Conservation (phyloP, 2,113 vertebrate species). For the Craseonycteris thonglongyai region DNA sequence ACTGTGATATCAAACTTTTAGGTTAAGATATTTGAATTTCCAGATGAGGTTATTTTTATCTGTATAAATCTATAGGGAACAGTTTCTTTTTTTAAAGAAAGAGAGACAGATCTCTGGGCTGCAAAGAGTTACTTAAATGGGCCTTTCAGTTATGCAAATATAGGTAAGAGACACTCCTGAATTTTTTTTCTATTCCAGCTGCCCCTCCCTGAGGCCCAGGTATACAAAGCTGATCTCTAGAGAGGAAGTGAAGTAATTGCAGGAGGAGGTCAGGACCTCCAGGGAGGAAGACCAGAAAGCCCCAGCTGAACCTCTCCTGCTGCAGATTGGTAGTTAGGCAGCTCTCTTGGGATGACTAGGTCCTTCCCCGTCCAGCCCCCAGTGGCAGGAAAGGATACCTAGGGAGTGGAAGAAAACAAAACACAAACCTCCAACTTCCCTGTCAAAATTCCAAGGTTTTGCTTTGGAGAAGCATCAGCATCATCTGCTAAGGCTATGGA, state of each 20-base stretch:
- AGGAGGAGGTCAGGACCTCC: not conserved
- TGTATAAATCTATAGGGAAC: not conserved
- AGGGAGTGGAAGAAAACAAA: not conserved
- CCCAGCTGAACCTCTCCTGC: not conserved
- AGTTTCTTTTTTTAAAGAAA: not conserved
- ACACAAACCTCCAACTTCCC: not conserved
- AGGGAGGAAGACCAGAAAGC: not conserved
- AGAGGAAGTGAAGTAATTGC: slow-evolving; percentile 29
- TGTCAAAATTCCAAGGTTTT: slow-evolving; percentile 2
- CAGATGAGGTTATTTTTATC: not conserved
- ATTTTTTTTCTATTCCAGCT: not conserved
- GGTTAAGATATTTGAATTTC: not conserved
- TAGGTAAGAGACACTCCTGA: not conserved
- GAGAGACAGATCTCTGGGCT: not conserved
- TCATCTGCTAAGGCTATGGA: not conserved
- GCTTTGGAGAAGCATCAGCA: not conserved
- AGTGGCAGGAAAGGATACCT: not conserved
- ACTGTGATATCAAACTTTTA: not conserved
- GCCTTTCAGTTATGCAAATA: slow-evolving; percentile 33
- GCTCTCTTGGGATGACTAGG: not conserved
- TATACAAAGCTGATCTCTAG: slow-evolving; percentile 14
- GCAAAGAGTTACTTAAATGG: not conserved
- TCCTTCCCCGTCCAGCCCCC: not conserved
- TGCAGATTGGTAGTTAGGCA: not conserved
- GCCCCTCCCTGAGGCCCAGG: not conserved